Conservation (phyloP, 2,797 vertebrate genomes). For the Acanthiza pusilla region DNA sequence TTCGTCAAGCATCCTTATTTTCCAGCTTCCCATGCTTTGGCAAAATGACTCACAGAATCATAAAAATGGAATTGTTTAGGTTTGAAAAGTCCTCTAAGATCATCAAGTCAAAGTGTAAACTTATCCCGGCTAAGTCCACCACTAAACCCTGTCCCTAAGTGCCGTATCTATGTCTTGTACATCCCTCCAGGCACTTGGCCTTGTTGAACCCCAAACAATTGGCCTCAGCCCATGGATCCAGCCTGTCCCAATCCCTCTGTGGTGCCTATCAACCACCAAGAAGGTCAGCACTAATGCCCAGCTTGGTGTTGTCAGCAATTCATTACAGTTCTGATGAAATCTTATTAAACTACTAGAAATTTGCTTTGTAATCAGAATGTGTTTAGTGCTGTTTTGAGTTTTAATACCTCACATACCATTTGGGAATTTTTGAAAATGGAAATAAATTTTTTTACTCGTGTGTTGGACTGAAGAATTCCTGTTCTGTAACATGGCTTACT, state of each 20-base stretch:
- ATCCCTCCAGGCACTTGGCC: no score
- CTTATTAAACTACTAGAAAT: not conserved
- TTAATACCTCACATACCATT: not conserved
- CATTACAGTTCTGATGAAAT: not conserved
- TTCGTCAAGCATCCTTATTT: not conserved
- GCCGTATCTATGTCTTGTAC: not conserved
- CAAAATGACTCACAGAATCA: not conserved
- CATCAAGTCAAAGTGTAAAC: not conserved
- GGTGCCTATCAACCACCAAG: not conserved
- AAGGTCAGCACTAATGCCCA: not conserved
- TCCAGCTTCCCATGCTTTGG: not conserved
- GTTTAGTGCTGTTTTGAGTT: not conserved
- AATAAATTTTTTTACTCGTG: not conserved
- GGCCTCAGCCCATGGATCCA: not conserved
- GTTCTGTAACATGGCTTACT: not conserved
- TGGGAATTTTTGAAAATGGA: not conserved
- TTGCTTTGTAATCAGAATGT: not conserved
- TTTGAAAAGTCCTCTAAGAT: not conserved
- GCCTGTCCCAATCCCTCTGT: rapidly evolving
- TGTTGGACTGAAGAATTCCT: not conserved
- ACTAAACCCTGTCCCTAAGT: not conserved
- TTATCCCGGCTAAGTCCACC: no score
- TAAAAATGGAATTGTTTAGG: not conserved
- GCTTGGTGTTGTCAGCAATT: not conserved
- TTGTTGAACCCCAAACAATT: not conserved